Evolutionary conservation across 2,113 vertebrate species (phyloP).

Genomic region (Charina bottae): DNA sequence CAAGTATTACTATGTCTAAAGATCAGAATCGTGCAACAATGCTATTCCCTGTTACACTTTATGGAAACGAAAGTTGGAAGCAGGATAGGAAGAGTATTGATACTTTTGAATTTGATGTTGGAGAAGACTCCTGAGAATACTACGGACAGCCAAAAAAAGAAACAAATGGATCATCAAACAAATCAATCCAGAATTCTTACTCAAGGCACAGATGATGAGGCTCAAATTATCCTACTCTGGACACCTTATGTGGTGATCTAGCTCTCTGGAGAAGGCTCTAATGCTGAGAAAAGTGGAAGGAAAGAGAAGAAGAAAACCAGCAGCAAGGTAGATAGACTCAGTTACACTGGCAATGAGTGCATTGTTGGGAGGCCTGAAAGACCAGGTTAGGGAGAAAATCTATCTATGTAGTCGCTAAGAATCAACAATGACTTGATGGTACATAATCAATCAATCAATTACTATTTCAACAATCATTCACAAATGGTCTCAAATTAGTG

Average conservation of each 20-base stretch:
- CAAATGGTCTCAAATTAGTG: neutral
- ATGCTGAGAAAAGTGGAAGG: neutral
- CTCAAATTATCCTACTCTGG: neutral
- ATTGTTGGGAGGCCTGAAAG: neutral
- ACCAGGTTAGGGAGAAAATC: neutral
- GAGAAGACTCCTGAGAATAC: neutral
- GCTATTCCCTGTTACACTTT: neutral
- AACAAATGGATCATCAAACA: neutral
- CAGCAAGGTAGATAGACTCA: neutral
- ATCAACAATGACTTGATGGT: too few species aligned
- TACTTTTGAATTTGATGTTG: neutral
- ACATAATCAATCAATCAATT: neutral
- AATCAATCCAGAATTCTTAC: neutral
- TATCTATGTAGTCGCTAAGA: neutral
- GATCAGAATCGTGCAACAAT: neutral
- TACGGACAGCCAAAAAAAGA: neutral
- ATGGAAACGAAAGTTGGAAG: neutral
- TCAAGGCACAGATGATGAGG: neutral
- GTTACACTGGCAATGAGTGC: neutral
- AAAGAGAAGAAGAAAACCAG: neutral
- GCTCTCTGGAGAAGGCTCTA: neutral
- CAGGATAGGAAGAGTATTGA: neutral
- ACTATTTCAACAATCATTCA: neutral
- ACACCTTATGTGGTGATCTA: neutral
- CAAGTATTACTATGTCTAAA: neutral